Percentiles rank a stretch among this genome's conserved stretches.
Conservation (phyloP, 2,888 invertebrate species). For the Nemurella pictetii region DNA sequence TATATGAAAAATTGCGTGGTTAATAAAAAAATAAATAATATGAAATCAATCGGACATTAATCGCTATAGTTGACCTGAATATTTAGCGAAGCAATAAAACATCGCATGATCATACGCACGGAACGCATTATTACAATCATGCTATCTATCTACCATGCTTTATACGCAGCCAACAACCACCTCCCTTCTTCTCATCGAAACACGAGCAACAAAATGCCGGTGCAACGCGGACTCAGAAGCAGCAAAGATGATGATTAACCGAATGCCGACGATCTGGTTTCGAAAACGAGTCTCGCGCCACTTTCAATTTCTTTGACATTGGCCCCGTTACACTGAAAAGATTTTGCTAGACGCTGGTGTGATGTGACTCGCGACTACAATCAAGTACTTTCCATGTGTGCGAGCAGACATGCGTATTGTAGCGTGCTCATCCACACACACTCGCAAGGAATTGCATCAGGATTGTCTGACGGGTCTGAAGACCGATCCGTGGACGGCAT, state of each 20-base stretch:
- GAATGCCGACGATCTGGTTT: neutral
- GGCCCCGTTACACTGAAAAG: neutral
- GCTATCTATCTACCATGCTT: no score
- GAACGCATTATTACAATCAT: neutral
- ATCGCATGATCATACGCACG: no score
- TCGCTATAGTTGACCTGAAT: no score
- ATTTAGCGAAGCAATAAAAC: no score
- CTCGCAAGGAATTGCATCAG: neutral
- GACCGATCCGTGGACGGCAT: neutral
- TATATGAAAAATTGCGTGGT: no score
- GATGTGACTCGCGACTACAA: neutral
- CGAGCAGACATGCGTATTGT: neutral
- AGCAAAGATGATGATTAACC: neutral
- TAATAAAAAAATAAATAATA: no score
- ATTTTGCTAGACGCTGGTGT: neutral
- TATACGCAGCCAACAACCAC: no score
- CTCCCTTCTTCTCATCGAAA: no score
- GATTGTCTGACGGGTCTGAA: neutral
- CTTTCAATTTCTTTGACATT: conserved; percentile 28
- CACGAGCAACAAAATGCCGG: no score
- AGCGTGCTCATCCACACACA: neutral
- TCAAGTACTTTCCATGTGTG: neutral
- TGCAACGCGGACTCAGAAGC: no score
- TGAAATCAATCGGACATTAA: no score
- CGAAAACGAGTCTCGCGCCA: conserved; percentile 5